Percentiles rank a stretch among this genome's conserved stretches.
These are phyloP conservation scores for Theristicus caerulescens DNA, from an alignment of 2,113 vertebrate genomes.

Conservation along the genomic window DNA sequence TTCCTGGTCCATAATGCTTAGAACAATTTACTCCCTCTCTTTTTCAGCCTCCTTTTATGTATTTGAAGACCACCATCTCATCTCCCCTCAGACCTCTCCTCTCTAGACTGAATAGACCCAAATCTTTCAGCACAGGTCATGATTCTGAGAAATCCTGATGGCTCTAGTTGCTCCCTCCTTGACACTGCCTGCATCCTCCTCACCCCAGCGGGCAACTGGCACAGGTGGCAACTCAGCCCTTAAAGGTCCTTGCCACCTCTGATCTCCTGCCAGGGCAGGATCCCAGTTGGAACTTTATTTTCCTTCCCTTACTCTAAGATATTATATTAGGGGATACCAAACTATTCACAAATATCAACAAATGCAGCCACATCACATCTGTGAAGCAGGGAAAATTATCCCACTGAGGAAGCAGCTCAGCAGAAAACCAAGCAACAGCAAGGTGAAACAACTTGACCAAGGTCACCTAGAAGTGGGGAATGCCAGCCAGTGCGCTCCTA, in stretches of 20 bases:
- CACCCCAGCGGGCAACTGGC: not conserved
- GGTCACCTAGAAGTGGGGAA: not conserved
- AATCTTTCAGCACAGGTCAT: not conserved
- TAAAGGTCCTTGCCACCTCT: not conserved
- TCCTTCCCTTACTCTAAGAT: not conserved
- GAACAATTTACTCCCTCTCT: not conserved
- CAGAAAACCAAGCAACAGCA: not conserved
- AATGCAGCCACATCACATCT: not conserved
- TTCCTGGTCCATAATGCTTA: not conserved
- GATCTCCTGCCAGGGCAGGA: not conserved
- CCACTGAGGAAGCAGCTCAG: not conserved
- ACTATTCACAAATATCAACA: not conserved
- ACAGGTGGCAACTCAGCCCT: not conserved
- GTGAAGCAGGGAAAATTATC: not conserved
- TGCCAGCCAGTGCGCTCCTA: not conserved
- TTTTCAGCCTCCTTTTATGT: not conserved
- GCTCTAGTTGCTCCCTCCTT: not conserved
- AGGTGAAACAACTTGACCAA: slow-evolving; percentile 3
- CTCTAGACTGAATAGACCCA: not conserved
- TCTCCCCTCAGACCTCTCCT: not conserved
- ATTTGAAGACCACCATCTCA: not conserved
- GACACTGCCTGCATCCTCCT: not conserved
- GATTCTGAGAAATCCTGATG: not conserved
- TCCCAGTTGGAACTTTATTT: not conserved
- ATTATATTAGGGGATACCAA: not conserved